Percentiles rank a stretch among this genome's conserved stretches.
These are phyloP conservation scores for Cardinalis cardinalis DNA, from an alignment of 2,113 vertebrate genomes.

Conservation along the genomic window DNA sequence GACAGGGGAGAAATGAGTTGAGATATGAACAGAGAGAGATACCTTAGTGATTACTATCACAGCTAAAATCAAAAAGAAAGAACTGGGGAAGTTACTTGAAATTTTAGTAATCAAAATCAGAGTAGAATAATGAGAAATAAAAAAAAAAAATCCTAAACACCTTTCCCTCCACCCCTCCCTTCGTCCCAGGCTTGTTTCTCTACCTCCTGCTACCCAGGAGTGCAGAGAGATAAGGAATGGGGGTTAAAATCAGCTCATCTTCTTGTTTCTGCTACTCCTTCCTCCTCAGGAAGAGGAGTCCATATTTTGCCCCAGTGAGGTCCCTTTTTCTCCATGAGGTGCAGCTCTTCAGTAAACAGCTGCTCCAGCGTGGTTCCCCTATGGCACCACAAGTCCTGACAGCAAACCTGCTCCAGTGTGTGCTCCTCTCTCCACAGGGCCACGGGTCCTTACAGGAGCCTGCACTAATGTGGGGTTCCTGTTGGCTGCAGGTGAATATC, in stretches of 20 bases:
- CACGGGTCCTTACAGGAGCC: neutral
- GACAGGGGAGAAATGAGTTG: neutral
- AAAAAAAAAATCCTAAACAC: neutral
- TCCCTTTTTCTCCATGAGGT: neutral
- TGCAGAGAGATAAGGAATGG: neutral
- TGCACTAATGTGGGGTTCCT: neutral
- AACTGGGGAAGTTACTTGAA: neutral
- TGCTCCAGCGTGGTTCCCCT: accelerated
- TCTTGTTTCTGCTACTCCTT: neutral
- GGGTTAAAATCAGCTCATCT: neutral
- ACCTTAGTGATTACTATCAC: neutral
- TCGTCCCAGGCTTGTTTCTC: neutral
- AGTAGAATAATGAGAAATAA: neutral
- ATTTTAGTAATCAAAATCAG: neutral
- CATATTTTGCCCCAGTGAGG: neutral
- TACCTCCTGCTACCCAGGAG: neutral
- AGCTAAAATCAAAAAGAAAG: neutral
- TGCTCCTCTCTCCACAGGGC: neutral
- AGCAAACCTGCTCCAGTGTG: neutral
- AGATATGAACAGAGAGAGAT: neutral
- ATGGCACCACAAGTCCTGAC: neutral
- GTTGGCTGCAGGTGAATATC: neutral
- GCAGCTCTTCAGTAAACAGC: neutral
- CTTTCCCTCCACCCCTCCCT: accelerated
- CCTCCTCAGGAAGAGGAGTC: neutral